Base-by-base conservation (phyloP, 2,113 vertebrate genomes). In the Chloropsis hardwickii region DNA sequence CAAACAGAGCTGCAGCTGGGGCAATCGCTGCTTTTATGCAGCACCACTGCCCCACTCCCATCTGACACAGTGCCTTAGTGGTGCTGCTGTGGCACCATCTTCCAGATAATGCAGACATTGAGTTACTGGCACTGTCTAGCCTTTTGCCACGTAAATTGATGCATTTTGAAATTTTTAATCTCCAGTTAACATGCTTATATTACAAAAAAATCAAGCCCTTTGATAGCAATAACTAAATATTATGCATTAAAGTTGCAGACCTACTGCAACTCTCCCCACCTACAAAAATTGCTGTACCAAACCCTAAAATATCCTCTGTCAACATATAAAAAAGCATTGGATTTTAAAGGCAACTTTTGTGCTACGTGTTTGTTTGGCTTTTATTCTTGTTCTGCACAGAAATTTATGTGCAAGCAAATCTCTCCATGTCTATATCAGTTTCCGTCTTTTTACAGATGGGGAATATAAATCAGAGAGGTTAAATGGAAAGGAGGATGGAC, bases 371-470 rank as follows among this genome's bases (percentile, higher is more conserved):
- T 15, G 45, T 20, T 28, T 42, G 56, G 54, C 24, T 12, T 69
- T 86, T 71, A 76, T 58, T 23, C 18, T 35, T 22, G 37, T 44
- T 73, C 48, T 92, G 69, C 48, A 85, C 24, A 70, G 25, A 84
- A 73, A 73, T 54, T 19, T 40, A 54, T 8, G 64, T 85, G 73
- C 73, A 82, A 40, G 54, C 21, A 86, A 82, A 94, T 96, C 33
- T 77, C 66, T 91, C 57, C 64, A 27, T 18, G 8, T 53, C 86
- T 96, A 24, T 37, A 84, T 24, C 77, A 86, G 48, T 73, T 95
- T 92, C 97, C 81, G 85, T 95, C 83, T 80, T 97, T 95, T 97
- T 97, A 97, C 97, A 97, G 97, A 96, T 97, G 97, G 97, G 97
- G 94, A 97, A 96, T 84, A 96, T 94, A 92, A 97, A 91, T 90